Conservation (phyloP, 2,888 invertebrate genomes). For the Sinhomidia bicolor region DNA sequence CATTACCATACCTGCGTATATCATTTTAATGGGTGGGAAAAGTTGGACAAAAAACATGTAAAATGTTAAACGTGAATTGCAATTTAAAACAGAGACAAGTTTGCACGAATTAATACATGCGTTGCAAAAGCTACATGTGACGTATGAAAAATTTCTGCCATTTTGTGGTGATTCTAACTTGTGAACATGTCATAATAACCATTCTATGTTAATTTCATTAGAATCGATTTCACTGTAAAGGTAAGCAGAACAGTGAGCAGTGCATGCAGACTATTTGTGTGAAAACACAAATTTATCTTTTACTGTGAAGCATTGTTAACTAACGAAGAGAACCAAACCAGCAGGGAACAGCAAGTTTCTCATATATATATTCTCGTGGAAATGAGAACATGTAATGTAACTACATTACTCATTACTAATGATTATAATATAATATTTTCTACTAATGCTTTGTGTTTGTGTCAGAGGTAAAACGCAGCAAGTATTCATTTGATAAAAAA, state of each 20-base stretch:
- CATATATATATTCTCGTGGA: conserved; percentile 58
- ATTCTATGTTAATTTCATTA: conserved; percentile 11
- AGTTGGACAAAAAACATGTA: not conserved
- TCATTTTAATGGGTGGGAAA: not conserved
- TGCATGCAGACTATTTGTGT: not conserved
- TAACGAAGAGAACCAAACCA: not conserved
- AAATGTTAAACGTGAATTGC: not conserved
- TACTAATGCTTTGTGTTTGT: not conserved
- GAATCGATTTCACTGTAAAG: not conserved
- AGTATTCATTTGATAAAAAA: conserved; percentile 13
- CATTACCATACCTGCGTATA: not conserved
- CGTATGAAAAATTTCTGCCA: not conserved
- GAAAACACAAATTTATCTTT: not conserved
- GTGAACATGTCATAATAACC: not conserved
- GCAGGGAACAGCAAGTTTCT: conserved; percentile 39
- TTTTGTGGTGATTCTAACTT: conserved; percentile 6
- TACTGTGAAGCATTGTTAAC: too few species aligned
- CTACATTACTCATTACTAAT: conserved; percentile 50
- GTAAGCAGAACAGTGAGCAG: not conserved
- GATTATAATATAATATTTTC: conserved; percentile 25
- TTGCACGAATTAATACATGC: not conserved
- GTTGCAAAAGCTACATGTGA: not conserved
- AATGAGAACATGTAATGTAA: conserved; percentile 67
- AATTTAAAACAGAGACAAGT: not conserved
- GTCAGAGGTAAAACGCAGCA: not conserved